Conservation (phyloP, 2,797 vertebrate species). For the Psittacula echo region DNA sequence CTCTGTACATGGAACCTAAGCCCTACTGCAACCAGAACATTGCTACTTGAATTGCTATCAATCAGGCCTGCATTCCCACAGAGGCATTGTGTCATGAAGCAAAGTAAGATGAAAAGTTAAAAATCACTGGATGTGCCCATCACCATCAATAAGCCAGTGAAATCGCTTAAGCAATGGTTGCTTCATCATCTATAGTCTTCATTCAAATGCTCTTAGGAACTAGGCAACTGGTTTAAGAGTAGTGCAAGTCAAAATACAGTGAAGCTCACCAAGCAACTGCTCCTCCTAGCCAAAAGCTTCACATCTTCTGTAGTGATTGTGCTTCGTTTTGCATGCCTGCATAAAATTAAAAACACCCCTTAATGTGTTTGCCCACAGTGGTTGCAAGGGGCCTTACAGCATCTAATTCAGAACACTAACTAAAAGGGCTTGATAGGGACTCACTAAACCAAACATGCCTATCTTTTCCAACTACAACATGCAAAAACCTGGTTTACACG, state of each 20-base stretch:
- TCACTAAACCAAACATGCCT: not conserved
- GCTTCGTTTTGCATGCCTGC: slow-evolving; percentile 91
- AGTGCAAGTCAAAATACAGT: not conserved
- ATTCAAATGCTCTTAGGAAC: slow-evolving; percentile 43
- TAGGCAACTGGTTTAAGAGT: slow-evolving; percentile 17
- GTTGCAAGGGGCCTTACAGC: not conserved
- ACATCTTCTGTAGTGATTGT: slow-evolving; percentile 91
- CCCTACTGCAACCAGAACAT: not conserved
- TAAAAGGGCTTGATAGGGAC: not conserved
- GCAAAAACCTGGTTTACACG: not conserved
- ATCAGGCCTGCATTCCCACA: not conserved
- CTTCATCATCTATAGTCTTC: not conserved
- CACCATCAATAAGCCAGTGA: not conserved
- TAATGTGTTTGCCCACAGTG: not conserved
- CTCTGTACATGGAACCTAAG: not conserved
- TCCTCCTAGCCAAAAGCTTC: slow-evolving; percentile 90
- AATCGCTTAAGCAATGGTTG: slow-evolving; percentile 20
- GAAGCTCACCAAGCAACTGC: slow-evolving; percentile 86
- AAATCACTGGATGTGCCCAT: not conserved
- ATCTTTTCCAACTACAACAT: not conserved
- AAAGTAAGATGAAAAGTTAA: not conserved
- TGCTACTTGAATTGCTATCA: not conserved
- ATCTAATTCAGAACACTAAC: not conserved
- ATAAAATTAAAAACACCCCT: slow-evolving; percentile 23
- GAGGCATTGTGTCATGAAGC: not conserved